These are phyloP conservation scores for Leucophenga varia DNA, from an alignment of 1,140 invertebrate genomes.

Conservation along the genomic window DNA sequence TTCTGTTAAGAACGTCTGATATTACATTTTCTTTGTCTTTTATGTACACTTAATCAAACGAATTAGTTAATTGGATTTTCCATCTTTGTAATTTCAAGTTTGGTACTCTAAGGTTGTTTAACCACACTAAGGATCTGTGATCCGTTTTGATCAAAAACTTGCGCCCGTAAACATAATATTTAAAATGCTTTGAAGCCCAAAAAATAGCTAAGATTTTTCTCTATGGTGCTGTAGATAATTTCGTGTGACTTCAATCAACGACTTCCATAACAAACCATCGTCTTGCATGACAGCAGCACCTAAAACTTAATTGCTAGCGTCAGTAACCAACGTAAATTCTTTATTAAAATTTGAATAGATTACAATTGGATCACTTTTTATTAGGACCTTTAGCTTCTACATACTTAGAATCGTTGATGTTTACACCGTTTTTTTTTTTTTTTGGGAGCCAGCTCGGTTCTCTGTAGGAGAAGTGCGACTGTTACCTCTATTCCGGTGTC, in stretches of 20 bases:
- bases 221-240: slow-evolving; percentile 2
- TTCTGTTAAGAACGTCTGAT: no score
- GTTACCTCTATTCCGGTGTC: no score
- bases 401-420: no score
- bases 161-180: not conserved
- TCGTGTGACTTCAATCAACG: slow-evolving; percentile 5
- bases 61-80: no score
- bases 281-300: no score
- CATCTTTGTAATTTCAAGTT: no score
- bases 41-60: not conserved
- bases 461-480: no score
- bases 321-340: slow-evolving; percentile 7
- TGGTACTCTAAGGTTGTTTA: no score
- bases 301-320: no score
- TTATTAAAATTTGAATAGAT: slow-evolving; percentile 8
- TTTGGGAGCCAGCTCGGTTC: no score
- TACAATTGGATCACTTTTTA: slow-evolving; percentile 7
- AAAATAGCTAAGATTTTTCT: slow-evolving; percentile 12
- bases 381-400: slow-evolving; percentile 6
- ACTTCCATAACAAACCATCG: not conserved
- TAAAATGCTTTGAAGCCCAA: slow-evolving; percentile 4
- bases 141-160: not conserved
- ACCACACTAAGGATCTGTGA: slow-evolving; percentile 1
- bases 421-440: no score
- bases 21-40: slow-evolving; percentile 6